Percentiles rank a stretch among this genome's conserved stretches.
Conservation (phyloP, 1,140 invertebrate genomes). For the Atta colombica region DNA sequence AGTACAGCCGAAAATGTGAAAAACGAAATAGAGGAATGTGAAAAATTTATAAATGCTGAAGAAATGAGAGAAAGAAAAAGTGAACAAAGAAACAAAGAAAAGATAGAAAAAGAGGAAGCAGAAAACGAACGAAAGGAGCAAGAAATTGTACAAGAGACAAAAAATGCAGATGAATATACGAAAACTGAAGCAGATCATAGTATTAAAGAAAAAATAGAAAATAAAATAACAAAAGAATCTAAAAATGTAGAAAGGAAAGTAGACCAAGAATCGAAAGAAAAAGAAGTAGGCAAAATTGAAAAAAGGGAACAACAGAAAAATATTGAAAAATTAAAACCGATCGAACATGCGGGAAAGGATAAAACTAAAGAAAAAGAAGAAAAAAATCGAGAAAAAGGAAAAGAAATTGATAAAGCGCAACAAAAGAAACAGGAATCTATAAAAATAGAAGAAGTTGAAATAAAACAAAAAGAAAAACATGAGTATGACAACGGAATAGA, state of each 20-base stretch:
- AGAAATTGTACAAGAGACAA: slow-evolving; percentile 46
- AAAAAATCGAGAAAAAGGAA: slow-evolving; percentile 55
- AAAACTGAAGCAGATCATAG: slow-evolving; percentile 31
- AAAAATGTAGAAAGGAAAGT: slow-evolving; percentile 54
- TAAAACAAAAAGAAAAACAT: slow-evolving; percentile 54
- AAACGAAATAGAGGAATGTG: not conserved
- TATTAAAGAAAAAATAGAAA: slow-evolving; percentile 46
- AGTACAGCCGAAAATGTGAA: not conserved
- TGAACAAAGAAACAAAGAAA: not conserved
- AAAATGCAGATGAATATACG: slow-evolving; percentile 64
- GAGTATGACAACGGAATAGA: slow-evolving; percentile 28
- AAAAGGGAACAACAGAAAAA: slow-evolving; percentile 34
- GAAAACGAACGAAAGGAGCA: slow-evolving; percentile 58
- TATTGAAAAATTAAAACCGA: slow-evolving; percentile 54
- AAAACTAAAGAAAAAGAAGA: slow-evolving; percentile 2
- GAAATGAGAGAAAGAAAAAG: slow-evolving; percentile 23
- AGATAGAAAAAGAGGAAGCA: not conserved
- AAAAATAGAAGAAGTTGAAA: slow-evolving; percentile 65
- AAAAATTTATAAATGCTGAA: not conserved
- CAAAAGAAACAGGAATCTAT: slow-evolving; percentile 34
- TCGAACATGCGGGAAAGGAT: slow-evolving; percentile 57
- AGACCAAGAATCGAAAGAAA: slow-evolving; percentile 41
- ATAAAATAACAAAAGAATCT: slow-evolving; percentile 51
- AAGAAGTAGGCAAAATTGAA: slow-evolving; percentile 61
- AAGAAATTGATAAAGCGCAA: slow-evolving; percentile 41